These are phyloP conservation scores for Zoanthus solanderi DNA, from an alignment of 92 coral and sea anemone species.

Conservation along the genomic window DNA sequence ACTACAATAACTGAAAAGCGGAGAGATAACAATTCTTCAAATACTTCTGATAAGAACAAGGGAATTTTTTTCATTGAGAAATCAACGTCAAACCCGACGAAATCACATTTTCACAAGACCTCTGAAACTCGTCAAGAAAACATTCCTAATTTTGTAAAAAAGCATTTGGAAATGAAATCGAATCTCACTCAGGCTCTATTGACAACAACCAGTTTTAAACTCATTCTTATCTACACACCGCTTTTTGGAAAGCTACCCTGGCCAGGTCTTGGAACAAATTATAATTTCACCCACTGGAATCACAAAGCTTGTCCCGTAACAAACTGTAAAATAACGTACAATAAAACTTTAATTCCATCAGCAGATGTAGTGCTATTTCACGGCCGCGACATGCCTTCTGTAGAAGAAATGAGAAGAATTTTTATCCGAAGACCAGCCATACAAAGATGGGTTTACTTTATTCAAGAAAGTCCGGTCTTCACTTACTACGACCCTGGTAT, in stretches of 20 bases:
- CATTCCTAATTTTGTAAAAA: background rate
- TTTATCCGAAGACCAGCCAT: slow-evolving; percentile 36
- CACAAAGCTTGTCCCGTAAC: slow-evolving; percentile 65
- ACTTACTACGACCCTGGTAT: slow-evolving; percentile 59
- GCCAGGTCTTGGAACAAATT: slow-evolving; percentile 72
- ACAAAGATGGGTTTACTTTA: slow-evolving; percentile 89
- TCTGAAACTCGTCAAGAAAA: background rate
- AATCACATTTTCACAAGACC: background rate
- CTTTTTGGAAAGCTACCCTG: slow-evolving; percentile 83
- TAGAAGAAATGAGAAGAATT: slow-evolving; percentile 54
- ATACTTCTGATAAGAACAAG: background rate
- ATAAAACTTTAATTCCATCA: slow-evolving; percentile 59
- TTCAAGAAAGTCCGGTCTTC: slow-evolving; percentile 84
- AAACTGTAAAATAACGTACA: slow-evolving; percentile 77
- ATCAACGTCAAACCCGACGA: background rate
- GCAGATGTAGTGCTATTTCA: slow-evolving; percentile 93
- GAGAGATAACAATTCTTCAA: background rate
- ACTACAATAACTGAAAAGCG: background rate
- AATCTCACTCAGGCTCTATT: background rate
- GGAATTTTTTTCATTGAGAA: background rate
- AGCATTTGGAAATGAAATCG: background rate
- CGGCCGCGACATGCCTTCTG: slow-evolving; percentile 80
- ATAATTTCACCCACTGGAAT: slow-evolving; percentile 78
- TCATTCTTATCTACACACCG: slow-evolving; percentile 81
- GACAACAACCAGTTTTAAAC: slow-evolving; percentile 37